Percentiles rank a stretch among this genome's conserved stretches.
Evolutionary conservation across 2,888 invertebrate genomes (phyloP).

Genomic region (Melanchra persicariae): DNA sequence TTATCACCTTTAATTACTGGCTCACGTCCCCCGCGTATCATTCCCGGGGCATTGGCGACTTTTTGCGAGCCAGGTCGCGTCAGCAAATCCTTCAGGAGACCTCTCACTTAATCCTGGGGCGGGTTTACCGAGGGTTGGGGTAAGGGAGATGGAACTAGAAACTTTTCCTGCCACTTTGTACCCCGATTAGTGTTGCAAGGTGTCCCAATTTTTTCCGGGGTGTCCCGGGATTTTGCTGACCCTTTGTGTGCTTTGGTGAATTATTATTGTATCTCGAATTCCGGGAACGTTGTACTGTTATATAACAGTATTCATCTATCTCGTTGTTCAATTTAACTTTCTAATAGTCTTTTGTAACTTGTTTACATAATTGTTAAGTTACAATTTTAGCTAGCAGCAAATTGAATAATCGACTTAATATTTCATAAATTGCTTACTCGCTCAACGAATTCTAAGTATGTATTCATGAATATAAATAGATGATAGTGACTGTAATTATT

Average conservation of each 20-base stretch:
- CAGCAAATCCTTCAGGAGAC: conserved; percentile 69
- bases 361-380: not conserved
- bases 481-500: no score
- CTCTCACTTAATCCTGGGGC: conserved; percentile 70
- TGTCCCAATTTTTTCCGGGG: conserved; percentile 51
- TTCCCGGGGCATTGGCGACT: conserved; percentile 66
- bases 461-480: not conserved
- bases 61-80: conserved; percentile 67
- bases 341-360: not conserved
- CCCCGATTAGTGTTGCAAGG: conserved; percentile 65
- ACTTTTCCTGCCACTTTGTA: conserved; percentile 72
- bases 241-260: conserved; percentile 8
- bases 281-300: not conserved
- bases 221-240: conserved; percentile 29
- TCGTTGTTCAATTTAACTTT: conserved; percentile 3
- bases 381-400: not conserved
- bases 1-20: conserved; percentile 61
- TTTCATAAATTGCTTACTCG: not conserved
- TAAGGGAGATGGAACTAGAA: conserved; percentile 61
- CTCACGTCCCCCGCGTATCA: conserved; percentile 53
- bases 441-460: not conserved
- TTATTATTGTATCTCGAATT: not conserved
- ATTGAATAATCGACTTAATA: not conserved
- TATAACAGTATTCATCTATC: not conserved
- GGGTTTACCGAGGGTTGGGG: conserved; percentile 62